Conservation (phyloP, 2,888 invertebrate species). For the Syritta pipiens region DNA sequence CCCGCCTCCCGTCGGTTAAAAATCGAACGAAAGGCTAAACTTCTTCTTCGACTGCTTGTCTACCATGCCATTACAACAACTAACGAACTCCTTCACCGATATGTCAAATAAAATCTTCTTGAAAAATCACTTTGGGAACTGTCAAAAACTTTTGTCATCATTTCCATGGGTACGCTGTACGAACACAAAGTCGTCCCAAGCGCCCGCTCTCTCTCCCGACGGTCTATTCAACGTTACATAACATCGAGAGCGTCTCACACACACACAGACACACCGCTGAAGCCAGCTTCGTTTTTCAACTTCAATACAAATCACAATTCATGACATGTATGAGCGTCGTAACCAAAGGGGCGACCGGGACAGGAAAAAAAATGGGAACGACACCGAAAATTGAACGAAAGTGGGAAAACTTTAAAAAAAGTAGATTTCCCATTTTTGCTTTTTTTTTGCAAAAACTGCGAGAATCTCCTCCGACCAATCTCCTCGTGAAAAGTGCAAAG, state of each 20-base stretch:
- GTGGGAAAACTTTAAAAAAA: slow-evolving; percentile 48
- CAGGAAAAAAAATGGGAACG: slow-evolving; percentile 22
- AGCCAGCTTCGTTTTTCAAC: slow-evolving; percentile 14
- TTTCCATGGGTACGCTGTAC: slow-evolving; percentile 22
- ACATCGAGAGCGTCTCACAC: not conserved
- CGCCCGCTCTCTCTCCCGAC: slow-evolving; percentile 13
- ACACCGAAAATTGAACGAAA: slow-evolving; percentile 39
- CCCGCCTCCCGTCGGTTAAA: too few species aligned
- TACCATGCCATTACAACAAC: slow-evolving; percentile 24
- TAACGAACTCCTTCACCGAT: slow-evolving; percentile 52
- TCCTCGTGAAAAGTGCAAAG: slow-evolving; percentile 30
- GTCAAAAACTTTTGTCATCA: slow-evolving; percentile 59
- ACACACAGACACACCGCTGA: not conserved
- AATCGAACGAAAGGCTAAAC: not conserved
- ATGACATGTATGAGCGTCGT: slow-evolving; percentile 50
- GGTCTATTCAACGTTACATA: slow-evolving; percentile 24
- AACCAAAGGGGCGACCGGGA: slow-evolving; percentile 23
- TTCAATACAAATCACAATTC: slow-evolving; percentile 59
- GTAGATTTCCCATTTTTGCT: slow-evolving; percentile 4
- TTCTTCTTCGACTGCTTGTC: slow-evolving; percentile 5
- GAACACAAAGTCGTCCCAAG: slow-evolving; percentile 28
- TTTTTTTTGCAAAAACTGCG: slow-evolving; percentile 11
- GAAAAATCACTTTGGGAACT: slow-evolving; percentile 59
- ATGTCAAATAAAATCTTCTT: slow-evolving; percentile 52
- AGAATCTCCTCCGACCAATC: slow-evolving; percentile 15